These are phyloP conservation scores for Oryzias dopingdopingensis DNA, from an alignment of 2,797 vertebrate genomes.

Conservation along the genomic window DNA sequence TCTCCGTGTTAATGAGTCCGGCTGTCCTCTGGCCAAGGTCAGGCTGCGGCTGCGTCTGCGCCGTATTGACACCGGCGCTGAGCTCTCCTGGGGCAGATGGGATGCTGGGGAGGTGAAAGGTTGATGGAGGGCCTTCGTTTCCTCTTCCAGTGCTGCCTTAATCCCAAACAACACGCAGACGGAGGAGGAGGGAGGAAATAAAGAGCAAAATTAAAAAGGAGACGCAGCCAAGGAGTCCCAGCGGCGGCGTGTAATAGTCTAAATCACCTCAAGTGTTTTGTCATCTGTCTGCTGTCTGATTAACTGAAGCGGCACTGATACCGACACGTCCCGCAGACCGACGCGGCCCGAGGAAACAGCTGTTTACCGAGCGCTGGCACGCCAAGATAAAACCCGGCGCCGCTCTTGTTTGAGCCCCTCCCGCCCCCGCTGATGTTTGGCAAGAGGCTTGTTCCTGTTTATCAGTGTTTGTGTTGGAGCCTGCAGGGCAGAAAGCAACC, in stretches of 20 bases:
- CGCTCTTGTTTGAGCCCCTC: constrained; percentile 55
- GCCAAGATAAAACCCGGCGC: constrained; percentile 51
- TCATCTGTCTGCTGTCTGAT: constrained; percentile 63
- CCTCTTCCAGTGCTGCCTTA: constrained; percentile 36
- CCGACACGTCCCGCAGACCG: constrained; percentile 46
- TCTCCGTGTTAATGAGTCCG: constrained; percentile 52
- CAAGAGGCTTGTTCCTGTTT: constrained; percentile 54
- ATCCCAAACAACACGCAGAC: constrained; percentile 24
- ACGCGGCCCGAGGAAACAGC: constrained; percentile 50
- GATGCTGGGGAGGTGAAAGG: constrained; percentile 42
- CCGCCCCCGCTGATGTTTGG: constrained; percentile 61
- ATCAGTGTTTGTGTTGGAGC: constrained; percentile 43
- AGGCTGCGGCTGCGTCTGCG: constrained; percentile 38
- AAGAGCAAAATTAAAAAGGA: constrained; percentile 34
- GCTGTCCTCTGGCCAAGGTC: constrained; percentile 54
- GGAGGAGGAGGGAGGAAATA: constrained; percentile 8
- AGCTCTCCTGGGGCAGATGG: constrained; percentile 47
- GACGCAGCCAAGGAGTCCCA: constrained; percentile 17
- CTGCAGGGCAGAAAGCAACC: constrained; percentile 19
- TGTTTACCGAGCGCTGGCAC: constrained; percentile 55
- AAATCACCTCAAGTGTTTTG: constrained; percentile 46
- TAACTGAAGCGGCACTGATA: constrained; percentile 39
- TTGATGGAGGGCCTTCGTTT: constrained; percentile 55
- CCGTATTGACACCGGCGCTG: constrained; percentile 42
- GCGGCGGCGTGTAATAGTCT: constrained; percentile 41